phyloP scores from a whole-genome alignment of 2,113 vertebrate species.

The Meleagris gallopavo region DNA sequence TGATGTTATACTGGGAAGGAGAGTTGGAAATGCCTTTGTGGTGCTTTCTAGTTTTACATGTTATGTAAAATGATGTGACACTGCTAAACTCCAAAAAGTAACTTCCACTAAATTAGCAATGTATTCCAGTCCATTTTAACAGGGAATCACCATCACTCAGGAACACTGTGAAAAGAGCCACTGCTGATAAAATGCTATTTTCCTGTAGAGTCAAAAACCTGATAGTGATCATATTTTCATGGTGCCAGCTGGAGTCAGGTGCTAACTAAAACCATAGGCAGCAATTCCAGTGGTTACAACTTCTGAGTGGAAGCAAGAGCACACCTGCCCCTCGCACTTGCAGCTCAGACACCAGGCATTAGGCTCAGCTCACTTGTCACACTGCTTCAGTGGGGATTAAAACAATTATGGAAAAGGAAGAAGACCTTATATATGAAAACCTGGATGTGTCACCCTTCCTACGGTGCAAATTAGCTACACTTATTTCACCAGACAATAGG shows the following conservation, averaged over 20 bases:
- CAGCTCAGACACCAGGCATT: background rate
- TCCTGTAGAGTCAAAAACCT: background rate
- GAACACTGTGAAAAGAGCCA: background rate
- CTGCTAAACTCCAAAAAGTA: background rate
- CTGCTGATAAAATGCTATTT: fast-evolving
- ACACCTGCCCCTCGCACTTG: background rate
- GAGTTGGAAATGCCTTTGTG: background rate
- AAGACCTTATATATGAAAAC: background rate
- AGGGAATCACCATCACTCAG: background rate
- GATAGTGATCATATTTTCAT: background rate
- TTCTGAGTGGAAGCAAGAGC: background rate
- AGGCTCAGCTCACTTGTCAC: background rate
- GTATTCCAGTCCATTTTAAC: background rate
- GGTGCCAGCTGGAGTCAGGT: background rate
- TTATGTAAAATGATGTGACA: background rate
- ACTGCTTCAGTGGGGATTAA: background rate
- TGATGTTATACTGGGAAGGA: background rate
- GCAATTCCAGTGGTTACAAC: background rate
- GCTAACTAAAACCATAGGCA: background rate
- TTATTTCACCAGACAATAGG: background rate
- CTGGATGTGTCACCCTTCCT: background rate
- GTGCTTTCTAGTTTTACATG: background rate
- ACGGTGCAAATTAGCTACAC: fast-evolving
- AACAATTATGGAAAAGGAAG: background rate
- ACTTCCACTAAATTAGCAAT: background rate